A percentile compares a stretch with the other conserved stretches of the same genome.
Evolutionary conservation across 2,888 invertebrate species (phyloP).

Genomic region (Oxyteleia sp.): DNA sequence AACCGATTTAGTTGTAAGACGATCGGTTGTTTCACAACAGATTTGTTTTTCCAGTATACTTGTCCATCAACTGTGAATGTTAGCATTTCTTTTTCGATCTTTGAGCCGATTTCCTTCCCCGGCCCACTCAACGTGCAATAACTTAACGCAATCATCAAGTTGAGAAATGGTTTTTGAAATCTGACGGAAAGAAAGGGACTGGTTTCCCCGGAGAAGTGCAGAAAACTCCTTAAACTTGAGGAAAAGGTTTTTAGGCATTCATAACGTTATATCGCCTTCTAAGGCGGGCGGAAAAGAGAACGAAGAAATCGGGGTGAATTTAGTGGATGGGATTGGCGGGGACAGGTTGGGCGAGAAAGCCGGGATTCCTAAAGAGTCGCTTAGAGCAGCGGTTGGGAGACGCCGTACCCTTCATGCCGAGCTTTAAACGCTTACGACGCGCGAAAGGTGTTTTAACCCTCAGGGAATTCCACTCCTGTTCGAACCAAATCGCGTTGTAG

Average conservation of each 20-base stretch:
- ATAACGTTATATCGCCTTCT: conserved; percentile 80
- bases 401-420: conserved; percentile 55
- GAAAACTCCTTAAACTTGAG: conserved; percentile 61
- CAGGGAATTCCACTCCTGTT: conserved; percentile 65
- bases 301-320: conserved; percentile 77
- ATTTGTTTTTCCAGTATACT: no score
- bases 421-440: conserved; percentile 81
- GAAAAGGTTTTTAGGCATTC: conserved; percentile 83
- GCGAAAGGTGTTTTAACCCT: conserved; percentile 76
- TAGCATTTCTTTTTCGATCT: not conserved
- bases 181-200: conserved; percentile 32
- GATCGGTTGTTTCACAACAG: no score
- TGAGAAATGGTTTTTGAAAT: conserved; percentile 70
- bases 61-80: conserved; percentile 5
- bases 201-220: conserved; percentile 49
- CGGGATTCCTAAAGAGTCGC: conserved; percentile 69
- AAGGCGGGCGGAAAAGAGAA: conserved; percentile 46
- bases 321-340: conserved; percentile 70
- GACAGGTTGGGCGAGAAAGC: conserved; percentile 58
- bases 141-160: conserved; percentile 40
- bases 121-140: conserved; percentile 25
- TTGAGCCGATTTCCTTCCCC: conserved; percentile 1
- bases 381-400: conserved; percentile 71
- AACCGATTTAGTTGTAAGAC: no score
- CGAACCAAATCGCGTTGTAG: conserved; percentile 53